A percentile compares a stretch with the other conserved stretches of the same genome.
Conservation (phyloP, 2,797 vertebrate genomes). For the Scomberomorus guttatus region DNA sequence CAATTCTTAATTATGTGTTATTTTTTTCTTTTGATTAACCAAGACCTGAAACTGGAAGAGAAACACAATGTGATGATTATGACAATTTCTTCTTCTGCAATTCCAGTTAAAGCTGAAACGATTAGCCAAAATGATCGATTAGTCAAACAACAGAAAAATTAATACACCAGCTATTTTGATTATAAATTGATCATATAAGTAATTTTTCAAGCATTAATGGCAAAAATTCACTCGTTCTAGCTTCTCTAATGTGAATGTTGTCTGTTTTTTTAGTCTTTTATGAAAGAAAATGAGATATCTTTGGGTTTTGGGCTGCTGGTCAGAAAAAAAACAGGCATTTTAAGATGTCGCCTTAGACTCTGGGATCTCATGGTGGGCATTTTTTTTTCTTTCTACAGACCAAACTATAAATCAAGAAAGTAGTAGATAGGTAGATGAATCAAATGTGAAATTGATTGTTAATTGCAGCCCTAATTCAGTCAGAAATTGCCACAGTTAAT, state of each 20-base stretch:
- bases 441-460: not conserved
- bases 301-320: not conserved
- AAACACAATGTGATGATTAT: conserved; percentile 11
- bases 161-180: not conserved
- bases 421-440: not conserved
- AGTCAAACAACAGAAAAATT: not conserved
- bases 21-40: conserved; percentile 42
- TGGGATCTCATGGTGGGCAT: not conserved
- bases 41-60: conserved; percentile 14
- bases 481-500: conserved; percentile 13
- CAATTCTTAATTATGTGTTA: conserved; percentile 38
- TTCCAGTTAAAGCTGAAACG: conserved; percentile 7
- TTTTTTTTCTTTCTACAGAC: not conserved
- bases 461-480: not conserved
- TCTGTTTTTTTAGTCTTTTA: not conserved
- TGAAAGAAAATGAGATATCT: not conserved
- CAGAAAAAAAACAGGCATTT: not conserved
- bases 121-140: not conserved
- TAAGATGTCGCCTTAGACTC: not conserved
- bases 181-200: not conserved
- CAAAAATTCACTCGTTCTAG: not conserved
- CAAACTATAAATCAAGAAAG: not conserved
- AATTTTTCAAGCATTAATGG: not conserved
- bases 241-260: too few relatives aligned
- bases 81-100: conserved; percentile 11